These are phyloP conservation scores for Diloba caeruleocephala DNA, from an alignment of 2,888 invertebrate species.

Conservation along the genomic window DNA sequence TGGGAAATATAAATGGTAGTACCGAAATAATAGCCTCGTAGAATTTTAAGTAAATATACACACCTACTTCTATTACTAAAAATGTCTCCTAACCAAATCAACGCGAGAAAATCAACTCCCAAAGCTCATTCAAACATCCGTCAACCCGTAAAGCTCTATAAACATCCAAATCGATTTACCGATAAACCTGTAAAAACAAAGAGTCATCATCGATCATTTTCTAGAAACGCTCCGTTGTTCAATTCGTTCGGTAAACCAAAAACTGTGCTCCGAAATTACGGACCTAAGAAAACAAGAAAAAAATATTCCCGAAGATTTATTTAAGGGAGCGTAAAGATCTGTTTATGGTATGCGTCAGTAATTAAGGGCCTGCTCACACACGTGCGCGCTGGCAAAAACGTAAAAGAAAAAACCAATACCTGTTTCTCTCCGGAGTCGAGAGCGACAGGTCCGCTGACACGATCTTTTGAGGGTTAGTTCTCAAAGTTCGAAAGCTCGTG, in stretches of 20 bases:
- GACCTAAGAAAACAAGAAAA: conserved; percentile 85
- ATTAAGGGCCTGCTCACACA: conserved; percentile 87
- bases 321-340: conserved; percentile 89
- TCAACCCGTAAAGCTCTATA: conserved; percentile 61
- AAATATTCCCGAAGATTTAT: conserved; percentile 83
- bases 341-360: conserved; percentile 89
- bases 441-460: conserved; percentile 88
- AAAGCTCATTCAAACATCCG: conserved; percentile 59
- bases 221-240: conserved; percentile 66
- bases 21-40: too few species aligned
- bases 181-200: conserved; percentile 84
- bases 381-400: conserved; percentile 86
- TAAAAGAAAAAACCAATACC: conserved; percentile 85
- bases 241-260: conserved; percentile 78
- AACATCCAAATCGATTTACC: conserved; percentile 70
- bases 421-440: conserved; percentile 80
- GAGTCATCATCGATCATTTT: conserved; percentile 81
- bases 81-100: conserved; percentile 2
- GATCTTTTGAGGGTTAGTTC: conserved; percentile 70
- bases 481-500: conserved; percentile 67
- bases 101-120: conserved; percentile 43
- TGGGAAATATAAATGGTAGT: background rate
- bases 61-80: background rate
- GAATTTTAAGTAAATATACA: too few species aligned
- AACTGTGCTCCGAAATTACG: conserved; percentile 81